Conservation (phyloP, 2,113 vertebrate species). For the Himantopus leucocephalus region DNA sequence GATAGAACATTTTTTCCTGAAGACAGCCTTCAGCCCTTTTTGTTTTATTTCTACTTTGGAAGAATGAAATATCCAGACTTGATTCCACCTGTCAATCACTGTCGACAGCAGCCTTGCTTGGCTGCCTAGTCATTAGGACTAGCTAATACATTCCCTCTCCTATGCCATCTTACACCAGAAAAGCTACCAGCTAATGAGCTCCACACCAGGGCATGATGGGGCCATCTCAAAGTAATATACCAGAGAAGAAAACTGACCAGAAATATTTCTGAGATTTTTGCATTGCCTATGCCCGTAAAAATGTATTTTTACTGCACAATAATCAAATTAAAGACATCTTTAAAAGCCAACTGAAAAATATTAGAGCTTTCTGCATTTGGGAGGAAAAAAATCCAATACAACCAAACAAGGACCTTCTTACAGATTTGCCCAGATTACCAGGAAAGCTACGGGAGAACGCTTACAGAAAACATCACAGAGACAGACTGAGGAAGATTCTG, state of each 20-base stretch:
- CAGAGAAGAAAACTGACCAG: not conserved
- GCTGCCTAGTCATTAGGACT: not conserved
- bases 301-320: not conserved
- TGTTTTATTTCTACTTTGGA: conserved; percentile 1
- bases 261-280: not conserved
- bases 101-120: not conserved
- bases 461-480: not conserved
- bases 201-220: not conserved
- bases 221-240: not conserved
- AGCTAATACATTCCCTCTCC: not conserved
- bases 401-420: not conserved
- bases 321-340: not conserved
- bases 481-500: not conserved
- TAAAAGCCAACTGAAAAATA: not conserved
- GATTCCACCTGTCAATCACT: conserved; percentile 14
- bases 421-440: not conserved
- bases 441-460: not conserved
- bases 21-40: not conserved
- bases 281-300: not conserved
- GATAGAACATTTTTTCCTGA: not conserved
- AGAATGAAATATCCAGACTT: not conserved
- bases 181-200: not conserved
- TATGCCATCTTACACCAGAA: not conserved
- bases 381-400: not conserved
- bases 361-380: not conserved